Conservation (phyloP, 2,888 invertebrate genomes). For the Busseola fusca region DNA sequence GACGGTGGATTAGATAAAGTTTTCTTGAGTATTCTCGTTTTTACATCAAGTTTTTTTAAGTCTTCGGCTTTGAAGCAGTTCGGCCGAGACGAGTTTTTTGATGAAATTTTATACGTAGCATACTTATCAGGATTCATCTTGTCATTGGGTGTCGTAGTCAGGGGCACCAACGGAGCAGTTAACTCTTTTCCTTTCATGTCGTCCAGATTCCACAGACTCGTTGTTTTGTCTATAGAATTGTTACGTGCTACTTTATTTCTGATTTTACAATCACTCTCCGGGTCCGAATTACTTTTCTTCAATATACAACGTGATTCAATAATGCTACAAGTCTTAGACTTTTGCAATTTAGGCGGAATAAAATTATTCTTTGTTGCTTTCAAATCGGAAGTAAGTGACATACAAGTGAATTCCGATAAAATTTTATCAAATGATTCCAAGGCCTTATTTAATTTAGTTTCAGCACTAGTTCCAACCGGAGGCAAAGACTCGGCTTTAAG, state of each 20-base stretch:
- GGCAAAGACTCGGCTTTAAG: conserved; percentile 68
- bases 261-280: conserved; percentile 75
- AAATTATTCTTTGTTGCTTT: conserved; percentile 72
- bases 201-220: conserved; percentile 89
- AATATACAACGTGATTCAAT: conserved; percentile 91
- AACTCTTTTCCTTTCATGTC: conserved; percentile 88
- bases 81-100: conserved; percentile 79
- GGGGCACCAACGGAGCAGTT: conserved; percentile 81
- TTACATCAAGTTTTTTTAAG: conserved; percentile 86
- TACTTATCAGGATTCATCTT: conserved; percentile 86
- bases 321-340: conserved; percentile 92
- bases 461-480: conserved; percentile 64
- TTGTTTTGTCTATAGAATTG: conserved; percentile 88
- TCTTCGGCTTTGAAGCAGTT: conserved; percentile 84
- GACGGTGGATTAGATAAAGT: conserved; percentile 88
- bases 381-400: conserved; percentile 72
- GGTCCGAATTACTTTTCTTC: conserved; percentile 88
- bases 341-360: conserved; percentile 90
- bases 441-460: conserved; percentile 83
- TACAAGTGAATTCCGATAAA: conserved; percentile 81
- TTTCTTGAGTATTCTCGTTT: conserved; percentile 88
- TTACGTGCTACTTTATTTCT: conserved; percentile 82
- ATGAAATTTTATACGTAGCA: conserved; percentile 87
- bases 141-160: conserved; percentile 76
- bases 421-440: conserved; percentile 87